Percentiles rank a stretch among this genome's conserved stretches.
Evolutionary conservation across 2,113 vertebrate genomes (phyloP).

Genomic region (Gymnorhina tibicen): DNA sequence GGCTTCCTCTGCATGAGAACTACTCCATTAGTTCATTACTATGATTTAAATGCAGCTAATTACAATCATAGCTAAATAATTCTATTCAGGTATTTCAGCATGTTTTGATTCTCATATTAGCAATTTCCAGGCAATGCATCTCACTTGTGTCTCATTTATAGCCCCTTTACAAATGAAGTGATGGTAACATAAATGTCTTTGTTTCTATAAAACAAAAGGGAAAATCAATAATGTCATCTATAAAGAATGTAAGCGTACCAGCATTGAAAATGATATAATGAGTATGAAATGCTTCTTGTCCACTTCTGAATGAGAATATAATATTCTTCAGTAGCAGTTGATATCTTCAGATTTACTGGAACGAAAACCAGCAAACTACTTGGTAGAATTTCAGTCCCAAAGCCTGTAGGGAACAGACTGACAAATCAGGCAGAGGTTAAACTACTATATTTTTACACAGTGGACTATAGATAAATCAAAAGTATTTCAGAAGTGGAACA

Average conservation of each 20-base stretch:
- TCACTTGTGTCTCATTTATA: not conserved
- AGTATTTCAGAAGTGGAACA: not conserved
- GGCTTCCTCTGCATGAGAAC: constrained; percentile 60
- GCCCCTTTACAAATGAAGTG: not conserved
- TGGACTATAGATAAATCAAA: not conserved
- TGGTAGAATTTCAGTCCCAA: not conserved
- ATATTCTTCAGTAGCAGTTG: not conserved
- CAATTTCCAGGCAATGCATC: not conserved
- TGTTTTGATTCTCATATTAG: not conserved
- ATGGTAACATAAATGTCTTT: not conserved
- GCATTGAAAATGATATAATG: not conserved
- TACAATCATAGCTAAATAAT: constrained; percentile 67
- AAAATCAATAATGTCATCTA: not conserved
- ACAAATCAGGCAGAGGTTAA: not conserved
- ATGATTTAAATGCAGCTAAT: constrained; percentile 71
- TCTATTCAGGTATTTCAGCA: constrained; percentile 55
- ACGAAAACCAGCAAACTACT: not conserved
- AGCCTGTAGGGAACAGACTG: not conserved
- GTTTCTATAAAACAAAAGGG: not conserved
- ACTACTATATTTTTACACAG: not conserved
- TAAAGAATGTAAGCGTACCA: not conserved
- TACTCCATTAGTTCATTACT: constrained; percentile 64
- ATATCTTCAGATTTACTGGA: not conserved
- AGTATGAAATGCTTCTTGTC: not conserved
- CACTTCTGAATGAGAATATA: not conserved